A percentile compares a stretch with the other conserved stretches of the same genome.
These are phyloP conservation scores for Drosophila ohnishii DNA, from an alignment of 1,140 invertebrate genomes.

Conservation along the genomic window DNA sequence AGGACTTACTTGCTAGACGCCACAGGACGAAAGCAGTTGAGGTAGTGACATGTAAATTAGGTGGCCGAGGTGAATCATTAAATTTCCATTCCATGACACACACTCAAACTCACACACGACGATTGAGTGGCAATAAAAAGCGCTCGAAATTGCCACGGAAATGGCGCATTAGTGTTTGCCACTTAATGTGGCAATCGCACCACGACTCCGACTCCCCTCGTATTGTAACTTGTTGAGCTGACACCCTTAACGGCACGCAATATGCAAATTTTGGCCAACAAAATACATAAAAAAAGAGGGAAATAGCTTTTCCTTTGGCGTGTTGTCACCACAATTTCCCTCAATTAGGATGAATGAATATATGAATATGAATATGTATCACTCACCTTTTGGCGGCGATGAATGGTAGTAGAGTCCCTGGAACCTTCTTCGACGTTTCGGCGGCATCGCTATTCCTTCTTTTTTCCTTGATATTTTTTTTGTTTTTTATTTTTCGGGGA, in stretches of 20 bases:
- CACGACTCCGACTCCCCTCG: constrained; percentile 4
- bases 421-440: constrained; percentile 75
- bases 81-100: constrained; percentile 21
- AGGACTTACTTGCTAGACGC: constrained; percentile 1
- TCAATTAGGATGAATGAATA: constrained; percentile 65
- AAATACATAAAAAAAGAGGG: neutral
- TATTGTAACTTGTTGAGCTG: constrained; percentile 66
- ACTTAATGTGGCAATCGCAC: constrained; percentile 63
- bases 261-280: constrained; percentile 73
- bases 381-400: constrained; percentile 85
- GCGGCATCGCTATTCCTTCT: constrained; percentile 59
- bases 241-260: constrained; percentile 65
- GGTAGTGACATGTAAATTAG: constrained; percentile 57
- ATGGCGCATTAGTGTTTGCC: constrained; percentile 76
- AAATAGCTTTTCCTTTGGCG: constrained; percentile 16
- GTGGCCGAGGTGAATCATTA: constrained; percentile 51
- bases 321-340: constrained; percentile 62
- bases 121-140: constrained; percentile 60
- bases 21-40: constrained; percentile 5
- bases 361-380: constrained; percentile 15
- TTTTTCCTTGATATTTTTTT: neutral
- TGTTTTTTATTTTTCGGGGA: no score
- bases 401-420: constrained; percentile 85
- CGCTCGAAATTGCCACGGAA: constrained; percentile 71
- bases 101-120: constrained; percentile 5